A percentile compares a stretch with the other conserved stretches of the same genome.
Conservation (phyloP, 2,888 invertebrate species). For the Callinectes sapidus region DNA sequence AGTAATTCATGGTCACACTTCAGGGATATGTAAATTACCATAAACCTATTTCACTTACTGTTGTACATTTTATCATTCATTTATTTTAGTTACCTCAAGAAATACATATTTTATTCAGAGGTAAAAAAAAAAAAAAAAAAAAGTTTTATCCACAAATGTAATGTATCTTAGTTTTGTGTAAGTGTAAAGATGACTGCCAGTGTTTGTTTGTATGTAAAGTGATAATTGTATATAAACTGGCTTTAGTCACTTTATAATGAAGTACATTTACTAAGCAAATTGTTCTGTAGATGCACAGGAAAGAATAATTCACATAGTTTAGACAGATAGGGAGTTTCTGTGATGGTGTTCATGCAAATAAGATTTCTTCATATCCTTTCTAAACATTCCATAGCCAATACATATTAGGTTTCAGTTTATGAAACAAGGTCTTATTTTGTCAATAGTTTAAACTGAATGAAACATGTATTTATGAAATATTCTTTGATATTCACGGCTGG, state of each 20-base stretch:
- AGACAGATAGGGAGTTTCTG: background rate
- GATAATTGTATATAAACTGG: background rate
- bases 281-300: conserved; percentile 5
- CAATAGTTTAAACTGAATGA: conserved; percentile 15
- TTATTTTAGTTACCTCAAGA: background rate
- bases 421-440: background rate
- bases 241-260: background rate
- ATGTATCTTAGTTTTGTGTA: conserved; percentile 10
- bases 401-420: background rate
- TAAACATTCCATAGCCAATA: background rate
- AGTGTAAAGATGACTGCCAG: background rate
- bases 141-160: background rate
- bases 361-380: background rate
- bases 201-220: background rate
- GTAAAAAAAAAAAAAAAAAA: background rate
- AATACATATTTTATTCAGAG: background rate
- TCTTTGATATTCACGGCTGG: background rate
- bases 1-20: conserved; percentile 5
- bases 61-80: background rate
- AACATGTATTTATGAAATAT: background rate
- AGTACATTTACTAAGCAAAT: background rate
- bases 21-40: conserved; percentile 1
- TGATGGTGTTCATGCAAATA: background rate
- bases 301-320: background rate
- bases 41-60: background rate